A percentile compares a stretch with the other conserved stretches of the same genome.
Evolutionary conservation across 2,888 invertebrate species (phyloP).

Genomic region (Drepana falcataria): DNA sequence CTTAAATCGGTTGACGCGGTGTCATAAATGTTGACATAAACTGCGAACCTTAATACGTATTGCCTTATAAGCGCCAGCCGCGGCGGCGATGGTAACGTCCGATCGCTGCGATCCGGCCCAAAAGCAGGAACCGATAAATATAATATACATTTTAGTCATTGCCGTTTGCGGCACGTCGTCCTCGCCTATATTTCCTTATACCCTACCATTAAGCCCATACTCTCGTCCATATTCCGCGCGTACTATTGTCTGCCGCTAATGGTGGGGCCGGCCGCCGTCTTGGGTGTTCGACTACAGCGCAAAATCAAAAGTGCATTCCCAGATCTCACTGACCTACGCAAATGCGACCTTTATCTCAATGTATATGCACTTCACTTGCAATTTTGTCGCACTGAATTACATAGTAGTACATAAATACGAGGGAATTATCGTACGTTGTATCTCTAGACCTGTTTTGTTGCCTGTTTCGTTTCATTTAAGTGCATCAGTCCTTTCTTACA

Average conservation of each 20-base stretch:
- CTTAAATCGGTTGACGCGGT: conserved; percentile 10
- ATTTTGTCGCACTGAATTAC: background rate
- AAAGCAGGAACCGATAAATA: conserved; percentile 62
- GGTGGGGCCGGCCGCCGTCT: conserved; percentile 44
- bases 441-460: too few species aligned
- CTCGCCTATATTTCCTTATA: conserved; percentile 64
- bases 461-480: too few species aligned
- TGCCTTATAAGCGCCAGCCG: conserved; percentile 37
- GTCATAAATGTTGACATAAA: conserved; percentile 24
- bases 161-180: conserved; percentile 45
- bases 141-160: conserved; percentile 56
- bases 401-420: too few species aligned
- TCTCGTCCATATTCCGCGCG: conserved; percentile 34
- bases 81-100: conserved; percentile 15
- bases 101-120: conserved; percentile 37
- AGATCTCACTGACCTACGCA: conserved; percentile 34
- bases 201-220: conserved; percentile 40
- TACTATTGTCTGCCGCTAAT: conserved; percentile 39
- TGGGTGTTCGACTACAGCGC: conserved; percentile 39
- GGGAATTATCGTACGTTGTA: too few species aligned
- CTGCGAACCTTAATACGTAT: conserved; percentile 25
- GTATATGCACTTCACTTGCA: background rate
- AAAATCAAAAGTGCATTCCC: conserved; percentile 33
- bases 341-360: conserved; percentile 10
- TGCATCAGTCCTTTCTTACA: too few species aligned